phyloP scores from a whole-genome alignment of 2,113 vertebrate species.

The Pseudonaja textilis region DNA sequence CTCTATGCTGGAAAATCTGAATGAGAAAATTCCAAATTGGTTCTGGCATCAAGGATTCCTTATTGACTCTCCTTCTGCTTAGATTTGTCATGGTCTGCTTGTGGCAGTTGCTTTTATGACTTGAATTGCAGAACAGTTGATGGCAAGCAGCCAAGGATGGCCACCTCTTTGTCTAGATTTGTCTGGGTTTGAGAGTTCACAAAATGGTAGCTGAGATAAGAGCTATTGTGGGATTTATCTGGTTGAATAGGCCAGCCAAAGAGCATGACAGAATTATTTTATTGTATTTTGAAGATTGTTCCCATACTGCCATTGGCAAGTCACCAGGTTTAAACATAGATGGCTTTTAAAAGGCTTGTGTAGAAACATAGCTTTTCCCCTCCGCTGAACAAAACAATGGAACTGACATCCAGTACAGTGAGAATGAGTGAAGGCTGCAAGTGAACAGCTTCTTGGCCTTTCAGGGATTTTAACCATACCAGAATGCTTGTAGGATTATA shows the following conservation, averaged over 20 bases:
- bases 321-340: not conserved
- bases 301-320: not conserved
- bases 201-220: not conserved
- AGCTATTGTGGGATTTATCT: not conserved
- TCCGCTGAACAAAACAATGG: not conserved
- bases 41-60: not conserved
- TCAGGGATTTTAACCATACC: not conserved
- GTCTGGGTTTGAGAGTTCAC: not conserved
- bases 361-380: not conserved
- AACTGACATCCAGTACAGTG: not conserved
- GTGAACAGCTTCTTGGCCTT: not conserved
- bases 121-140: not conserved
- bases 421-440: not conserved
- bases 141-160: not conserved
- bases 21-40: not conserved
- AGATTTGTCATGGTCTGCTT: not conserved
- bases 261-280: not conserved
- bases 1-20: not conserved
- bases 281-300: not conserved
- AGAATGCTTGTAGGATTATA: not conserved
- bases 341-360: not conserved
- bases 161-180: not conserved
- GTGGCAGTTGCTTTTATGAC: not conserved
- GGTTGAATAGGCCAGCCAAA: not conserved
- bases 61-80: not conserved